Evolutionary conservation across 2,888 invertebrate species (phyloP).

Genomic region (Subacronicta megacephala): DNA sequence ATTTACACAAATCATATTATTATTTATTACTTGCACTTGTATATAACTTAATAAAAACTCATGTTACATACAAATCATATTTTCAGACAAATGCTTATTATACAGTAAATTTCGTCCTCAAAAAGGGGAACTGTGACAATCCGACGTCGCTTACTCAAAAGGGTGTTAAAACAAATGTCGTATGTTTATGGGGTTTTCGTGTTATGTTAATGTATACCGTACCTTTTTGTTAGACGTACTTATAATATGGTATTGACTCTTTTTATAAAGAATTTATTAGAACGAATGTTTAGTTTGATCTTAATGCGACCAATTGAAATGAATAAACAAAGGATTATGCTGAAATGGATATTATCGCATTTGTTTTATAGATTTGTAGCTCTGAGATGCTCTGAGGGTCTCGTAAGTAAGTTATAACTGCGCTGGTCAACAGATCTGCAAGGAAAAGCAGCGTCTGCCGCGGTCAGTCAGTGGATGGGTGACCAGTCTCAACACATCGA

Average conservation of each 20-base stretch:
- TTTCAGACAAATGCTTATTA: constrained; percentile 66
- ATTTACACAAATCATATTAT: too few relatives aligned
- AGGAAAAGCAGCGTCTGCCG: too few relatives aligned
- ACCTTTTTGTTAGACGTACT: constrained; percentile 63
- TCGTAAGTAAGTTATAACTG: too few relatives aligned
- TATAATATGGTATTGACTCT: constrained; percentile 26
- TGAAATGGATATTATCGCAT: too few relatives aligned
- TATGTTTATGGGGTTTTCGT: constrained; percentile 87
- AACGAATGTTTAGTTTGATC: too few relatives aligned
- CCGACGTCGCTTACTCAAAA: constrained; percentile 70
- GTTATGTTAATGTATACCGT: constrained; percentile 83
- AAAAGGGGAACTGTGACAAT: constrained; percentile 74
- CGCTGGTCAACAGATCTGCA: too few relatives aligned
- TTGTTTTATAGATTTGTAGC: too few relatives aligned
- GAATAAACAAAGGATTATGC: too few relatives aligned
- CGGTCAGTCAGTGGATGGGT: too few relatives aligned
- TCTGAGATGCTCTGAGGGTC: too few relatives aligned
- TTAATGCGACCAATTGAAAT: too few relatives aligned
- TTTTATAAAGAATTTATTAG: constrained; percentile 33
- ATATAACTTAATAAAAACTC: constrained; percentile 21
- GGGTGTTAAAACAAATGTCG: constrained; percentile 86
- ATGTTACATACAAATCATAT: constrained; percentile 37
- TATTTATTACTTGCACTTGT: background rate
- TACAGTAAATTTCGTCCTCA: constrained; percentile 67
- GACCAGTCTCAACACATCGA: too few relatives aligned